Conservation (phyloP, 2,797 vertebrate genomes). For the Synanceia verrucosa region DNA sequence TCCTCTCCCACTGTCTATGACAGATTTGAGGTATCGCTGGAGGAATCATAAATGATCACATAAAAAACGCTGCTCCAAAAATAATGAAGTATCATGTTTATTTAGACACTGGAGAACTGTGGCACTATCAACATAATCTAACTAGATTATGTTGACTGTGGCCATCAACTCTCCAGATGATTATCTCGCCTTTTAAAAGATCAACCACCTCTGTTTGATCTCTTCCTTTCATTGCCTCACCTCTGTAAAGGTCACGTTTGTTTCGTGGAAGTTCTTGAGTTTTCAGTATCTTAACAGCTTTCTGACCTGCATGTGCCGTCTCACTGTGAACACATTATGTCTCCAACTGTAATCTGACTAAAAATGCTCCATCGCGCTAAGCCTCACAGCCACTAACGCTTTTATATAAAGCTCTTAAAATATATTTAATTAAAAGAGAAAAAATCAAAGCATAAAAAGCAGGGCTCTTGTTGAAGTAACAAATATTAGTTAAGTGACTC, state of each 20-base stretch:
- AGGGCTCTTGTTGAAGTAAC: background rate
- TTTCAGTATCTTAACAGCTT: constrained; percentile 40
- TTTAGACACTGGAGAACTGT: constrained; percentile 1
- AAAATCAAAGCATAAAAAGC: constrained; percentile 38
- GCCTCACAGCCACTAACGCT: constrained; percentile 51
- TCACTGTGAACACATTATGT: constrained; percentile 53
- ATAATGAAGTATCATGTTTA: background rate
- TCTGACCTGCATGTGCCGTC: constrained; percentile 13
- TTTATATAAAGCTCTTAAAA: constrained; percentile 66
- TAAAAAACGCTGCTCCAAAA: background rate
- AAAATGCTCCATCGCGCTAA: constrained; percentile 48
- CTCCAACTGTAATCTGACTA: constrained; percentile 51
- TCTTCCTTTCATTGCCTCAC: constrained; percentile 13
- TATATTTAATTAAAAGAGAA: constrained; percentile 55
- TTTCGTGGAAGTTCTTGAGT: constrained; percentile 36
- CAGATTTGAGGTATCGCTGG: background rate
- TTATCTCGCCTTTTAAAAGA: constrained; percentile 27
- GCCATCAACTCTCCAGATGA: constrained; percentile 19
- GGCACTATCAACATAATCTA: background rate
- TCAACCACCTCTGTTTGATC: constrained; percentile 21
- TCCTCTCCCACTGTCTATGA: background rate
- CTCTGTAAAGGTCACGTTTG: constrained; percentile 55
- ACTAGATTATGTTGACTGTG: constrained; percentile 15
- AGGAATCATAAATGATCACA: background rate
- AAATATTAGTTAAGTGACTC: background rate